These are phyloP conservation scores for Terebella lapidaria DNA, from an alignment of 2,888 invertebrate genomes.

Conservation along the genomic window DNA sequence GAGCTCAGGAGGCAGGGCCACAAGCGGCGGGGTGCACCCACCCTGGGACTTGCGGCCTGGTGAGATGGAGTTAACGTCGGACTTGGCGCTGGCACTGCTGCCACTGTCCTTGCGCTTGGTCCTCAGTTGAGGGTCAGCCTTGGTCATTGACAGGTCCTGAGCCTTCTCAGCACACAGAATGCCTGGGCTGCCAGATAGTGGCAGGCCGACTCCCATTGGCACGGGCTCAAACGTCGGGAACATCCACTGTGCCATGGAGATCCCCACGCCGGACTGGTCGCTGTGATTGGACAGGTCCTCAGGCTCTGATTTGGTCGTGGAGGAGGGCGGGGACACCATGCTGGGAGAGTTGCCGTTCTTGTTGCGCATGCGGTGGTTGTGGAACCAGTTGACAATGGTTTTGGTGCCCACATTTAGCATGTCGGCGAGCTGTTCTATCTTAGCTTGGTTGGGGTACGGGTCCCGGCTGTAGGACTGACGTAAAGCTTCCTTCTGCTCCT, in stretches of 20 bases:
- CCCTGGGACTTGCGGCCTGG: neutral
- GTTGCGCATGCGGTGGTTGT: slow-evolving; percentile 97
- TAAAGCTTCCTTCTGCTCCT: slow-evolving; percentile 95
- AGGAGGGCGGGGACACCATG: slow-evolving; percentile 26
- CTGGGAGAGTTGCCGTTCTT: slow-evolving; percentile 57
- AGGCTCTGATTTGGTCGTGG: slow-evolving; percentile 7
- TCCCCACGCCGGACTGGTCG: slow-evolving; percentile 8
- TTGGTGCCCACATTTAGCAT: slow-evolving; percentile 87
- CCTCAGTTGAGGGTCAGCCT: neutral
- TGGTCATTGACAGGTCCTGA: neutral
- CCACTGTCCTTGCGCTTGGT: neutral
- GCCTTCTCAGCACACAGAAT: neutral
- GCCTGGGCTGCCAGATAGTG: neutral
- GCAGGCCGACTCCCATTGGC: slow-evolving; percentile 1
- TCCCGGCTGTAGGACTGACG: slow-evolving; percentile 90
- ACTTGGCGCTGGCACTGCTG: neutral
- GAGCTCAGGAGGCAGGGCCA: neutral
- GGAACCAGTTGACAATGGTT: slow-evolving; percentile 99
- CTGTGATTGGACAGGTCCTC: slow-evolving; percentile 18
- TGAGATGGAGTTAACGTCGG: neutral
- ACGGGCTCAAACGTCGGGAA: slow-evolving; percentile 49
- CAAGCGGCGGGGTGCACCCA: neutral
- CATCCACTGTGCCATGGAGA: slow-evolving; percentile 40
- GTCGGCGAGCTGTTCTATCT: slow-evolving; percentile 87
- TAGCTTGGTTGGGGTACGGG: slow-evolving; percentile 93